Evolutionary conservation across 2,797 vertebrate genomes (phyloP).

Genomic region (Australoheros facetus): DNA sequence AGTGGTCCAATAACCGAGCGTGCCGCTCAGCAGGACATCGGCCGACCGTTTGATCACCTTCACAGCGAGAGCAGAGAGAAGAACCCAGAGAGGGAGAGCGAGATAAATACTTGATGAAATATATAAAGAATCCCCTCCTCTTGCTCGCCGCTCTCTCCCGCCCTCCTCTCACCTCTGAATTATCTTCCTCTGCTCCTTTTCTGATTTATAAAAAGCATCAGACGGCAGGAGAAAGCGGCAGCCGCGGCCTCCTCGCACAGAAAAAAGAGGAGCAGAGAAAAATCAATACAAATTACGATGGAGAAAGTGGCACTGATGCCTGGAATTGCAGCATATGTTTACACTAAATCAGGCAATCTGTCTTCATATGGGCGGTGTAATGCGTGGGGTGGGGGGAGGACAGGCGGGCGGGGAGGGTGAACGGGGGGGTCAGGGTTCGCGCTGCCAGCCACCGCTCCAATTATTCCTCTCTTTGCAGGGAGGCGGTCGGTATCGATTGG

Average conservation of each 20-base stretch:
- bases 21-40: slow-evolving; percentile 54
- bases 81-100: slow-evolving; percentile 16
- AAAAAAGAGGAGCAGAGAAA: slow-evolving; percentile 60
- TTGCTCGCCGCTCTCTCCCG: neutral
- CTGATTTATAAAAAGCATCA: slow-evolving; percentile 63
- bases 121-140: slow-evolving; percentile 48
- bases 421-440: slow-evolving; percentile 71
- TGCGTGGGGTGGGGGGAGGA: slow-evolving; percentile 46
- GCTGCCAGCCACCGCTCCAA: slow-evolving; percentile 66
- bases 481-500: slow-evolving; percentile 75
- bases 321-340: slow-evolving; percentile 87
- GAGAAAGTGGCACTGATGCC: slow-evolving; percentile 83
- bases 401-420: no score
- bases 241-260: slow-evolving; percentile 28
- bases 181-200: slow-evolving; percentile 40
- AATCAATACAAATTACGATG: slow-evolving; percentile 87
- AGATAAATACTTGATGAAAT: slow-evolving; percentile 73
- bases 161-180: slow-evolving; percentile 40
- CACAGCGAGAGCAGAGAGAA: slow-evolving; percentile 34
- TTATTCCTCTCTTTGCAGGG: slow-evolving; percentile 73
- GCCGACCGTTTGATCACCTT: slow-evolving; percentile 62
- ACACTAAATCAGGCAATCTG: slow-evolving; percentile 88
- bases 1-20: slow-evolving; percentile 55
- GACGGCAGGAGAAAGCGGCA: slow-evolving; percentile 59
- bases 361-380: slow-evolving; percentile 83